These are phyloP conservation scores for Himalopsyche japonica DNA, from an alignment of 2,888 invertebrate genomes.

Conservation along the genomic window DNA sequence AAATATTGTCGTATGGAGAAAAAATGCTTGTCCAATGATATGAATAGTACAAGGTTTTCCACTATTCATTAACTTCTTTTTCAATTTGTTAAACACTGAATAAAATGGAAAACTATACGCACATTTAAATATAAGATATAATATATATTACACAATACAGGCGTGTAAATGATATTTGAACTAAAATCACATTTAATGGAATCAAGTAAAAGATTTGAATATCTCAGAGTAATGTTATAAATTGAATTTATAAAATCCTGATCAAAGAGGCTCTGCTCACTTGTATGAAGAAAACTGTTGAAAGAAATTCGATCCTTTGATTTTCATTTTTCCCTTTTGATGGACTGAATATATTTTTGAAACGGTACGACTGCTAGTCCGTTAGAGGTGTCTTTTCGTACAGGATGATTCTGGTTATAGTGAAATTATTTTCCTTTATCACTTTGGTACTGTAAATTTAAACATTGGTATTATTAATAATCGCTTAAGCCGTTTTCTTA, in stretches of 20 bases:
- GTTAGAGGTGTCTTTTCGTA: background rate
- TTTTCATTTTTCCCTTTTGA: conserved; percentile 14
- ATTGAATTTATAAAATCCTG: conserved; percentile 21
- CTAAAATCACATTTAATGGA: background rate
- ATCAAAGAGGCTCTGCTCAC: conserved; percentile 14
- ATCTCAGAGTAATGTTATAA: background rate
- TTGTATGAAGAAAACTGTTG: conserved; percentile 6
- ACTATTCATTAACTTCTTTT: too few relatives aligned
- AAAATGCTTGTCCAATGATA: too few relatives aligned
- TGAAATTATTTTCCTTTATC: too few relatives aligned
- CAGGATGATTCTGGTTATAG: background rate
- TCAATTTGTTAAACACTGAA: too few relatives aligned
- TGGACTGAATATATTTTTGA: conserved; percentile 18
- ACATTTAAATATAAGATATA: background rate
- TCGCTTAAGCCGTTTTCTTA: too few relatives aligned
- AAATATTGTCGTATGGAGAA: too few relatives aligned
- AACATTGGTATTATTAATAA: too few relatives aligned
- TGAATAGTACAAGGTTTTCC: too few relatives aligned
- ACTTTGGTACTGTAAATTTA: too few relatives aligned
- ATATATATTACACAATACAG: background rate
- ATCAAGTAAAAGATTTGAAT: background rate
- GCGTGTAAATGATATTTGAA: background rate
- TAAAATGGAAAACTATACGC: too few relatives aligned
- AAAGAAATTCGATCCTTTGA: conserved; percentile 21
- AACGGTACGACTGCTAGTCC: background rate